Conservation (phyloP, 1,140 invertebrate genomes). For the Bombus confusus region DNA sequence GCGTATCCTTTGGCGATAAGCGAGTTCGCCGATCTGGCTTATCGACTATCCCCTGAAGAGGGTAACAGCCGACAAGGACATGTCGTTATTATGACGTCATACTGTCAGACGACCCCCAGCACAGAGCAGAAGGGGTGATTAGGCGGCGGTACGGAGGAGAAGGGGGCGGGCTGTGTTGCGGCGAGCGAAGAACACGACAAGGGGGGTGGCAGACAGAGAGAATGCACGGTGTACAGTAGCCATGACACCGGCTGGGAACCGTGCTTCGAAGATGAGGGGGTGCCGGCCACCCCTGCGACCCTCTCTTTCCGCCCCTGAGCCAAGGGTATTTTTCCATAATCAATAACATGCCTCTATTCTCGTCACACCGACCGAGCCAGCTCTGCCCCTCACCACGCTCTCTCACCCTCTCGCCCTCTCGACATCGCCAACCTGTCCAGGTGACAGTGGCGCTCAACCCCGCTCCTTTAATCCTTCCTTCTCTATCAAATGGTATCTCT, state of each 20-base stretch:
- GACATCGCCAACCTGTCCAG: conserved; percentile 73
- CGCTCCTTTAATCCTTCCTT: background rate
- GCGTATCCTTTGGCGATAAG: conserved; percentile 39
- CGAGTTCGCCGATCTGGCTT: conserved; percentile 42
- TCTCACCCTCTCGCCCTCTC: conserved; percentile 61
- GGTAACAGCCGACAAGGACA: conserved; percentile 58
- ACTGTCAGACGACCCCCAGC: conserved; percentile 52
- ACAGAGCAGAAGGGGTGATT: conserved; percentile 41
- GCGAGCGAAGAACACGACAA: conserved; percentile 51
- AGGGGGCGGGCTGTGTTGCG: conserved; percentile 9
- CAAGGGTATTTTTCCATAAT: conserved; percentile 80
- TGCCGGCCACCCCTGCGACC: conserved; percentile 59
- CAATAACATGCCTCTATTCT: conserved; percentile 80
- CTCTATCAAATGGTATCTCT: background rate
- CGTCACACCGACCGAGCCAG: conserved; percentile 76
- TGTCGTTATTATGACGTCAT: conserved; percentile 65
- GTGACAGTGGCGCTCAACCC: conserved; percentile 71
- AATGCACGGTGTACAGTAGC: conserved; percentile 73
- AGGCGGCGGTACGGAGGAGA: conserved; percentile 2
- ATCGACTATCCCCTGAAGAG: conserved; percentile 43
- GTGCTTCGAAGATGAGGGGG: conserved; percentile 69
- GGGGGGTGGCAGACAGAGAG: conserved; percentile 34
- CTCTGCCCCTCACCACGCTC: conserved; percentile 65
- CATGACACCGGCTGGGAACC: conserved; percentile 74
- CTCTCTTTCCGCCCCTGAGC: conserved; percentile 60